Evolutionary conservation across 2,888 invertebrate genomes (phyloP).

Genomic region (Rhimphoctona megacephalus): DNA sequence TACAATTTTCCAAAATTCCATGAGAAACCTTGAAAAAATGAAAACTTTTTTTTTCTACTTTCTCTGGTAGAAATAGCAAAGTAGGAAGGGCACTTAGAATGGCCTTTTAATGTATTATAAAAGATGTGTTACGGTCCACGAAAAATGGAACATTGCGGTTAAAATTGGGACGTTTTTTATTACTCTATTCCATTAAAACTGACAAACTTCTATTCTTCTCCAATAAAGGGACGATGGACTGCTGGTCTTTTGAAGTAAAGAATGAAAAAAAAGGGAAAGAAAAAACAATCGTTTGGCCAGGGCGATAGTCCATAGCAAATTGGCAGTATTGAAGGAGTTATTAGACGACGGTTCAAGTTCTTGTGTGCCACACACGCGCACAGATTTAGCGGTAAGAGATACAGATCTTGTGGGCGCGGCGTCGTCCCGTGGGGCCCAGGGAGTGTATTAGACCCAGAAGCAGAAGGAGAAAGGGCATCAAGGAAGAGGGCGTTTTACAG

Average conservation of each 20-base stretch:
- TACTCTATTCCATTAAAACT: not conserved
- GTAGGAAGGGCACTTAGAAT: not conserved
- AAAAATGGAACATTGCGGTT: constrained; percentile 19
- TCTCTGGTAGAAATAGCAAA: not conserved
- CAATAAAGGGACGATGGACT: constrained; percentile 30
- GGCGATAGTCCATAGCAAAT: constrained; percentile 53
- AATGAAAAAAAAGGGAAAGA: not conserved
- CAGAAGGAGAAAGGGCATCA: constrained; percentile 50
- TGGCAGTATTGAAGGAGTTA: constrained; percentile 67
- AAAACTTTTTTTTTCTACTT: not conserved
- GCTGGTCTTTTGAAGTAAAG: constrained; percentile 19
- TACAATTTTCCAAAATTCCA: not conserved
- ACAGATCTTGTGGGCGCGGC: constrained; percentile 59
- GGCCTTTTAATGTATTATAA: not conserved
- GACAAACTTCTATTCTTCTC: constrained; percentile 9
- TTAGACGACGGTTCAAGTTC: constrained; percentile 63
- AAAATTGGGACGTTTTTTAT: constrained; percentile 31
- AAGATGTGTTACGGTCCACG: not conserved
- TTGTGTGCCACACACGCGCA: constrained; percentile 50
- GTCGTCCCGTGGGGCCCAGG: constrained; percentile 55
- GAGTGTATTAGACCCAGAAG: constrained; percentile 38
- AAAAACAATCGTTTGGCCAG: constrained; percentile 20
- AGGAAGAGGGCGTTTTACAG: constrained; percentile 64
- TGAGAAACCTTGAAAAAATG: not conserved
- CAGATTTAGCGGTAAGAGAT: constrained; percentile 54